Conservation (phyloP, 2,797 vertebrate species). For the Sciaenops ocellatus region DNA sequence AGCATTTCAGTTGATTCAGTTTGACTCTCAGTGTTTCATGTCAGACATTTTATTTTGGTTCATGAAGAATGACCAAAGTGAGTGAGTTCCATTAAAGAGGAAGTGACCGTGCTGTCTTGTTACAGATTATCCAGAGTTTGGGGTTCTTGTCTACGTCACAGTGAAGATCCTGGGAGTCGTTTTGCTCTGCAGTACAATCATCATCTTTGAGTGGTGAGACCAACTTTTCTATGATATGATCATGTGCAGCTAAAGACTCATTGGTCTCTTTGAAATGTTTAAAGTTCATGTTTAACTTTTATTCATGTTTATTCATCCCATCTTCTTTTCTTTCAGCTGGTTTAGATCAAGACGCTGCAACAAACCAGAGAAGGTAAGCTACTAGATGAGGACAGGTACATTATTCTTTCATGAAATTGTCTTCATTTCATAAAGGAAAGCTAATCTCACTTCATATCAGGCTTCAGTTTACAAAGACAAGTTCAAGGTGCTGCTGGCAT, state of each 20-base stretch:
- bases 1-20: too few relatives aligned
- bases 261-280: background rate
- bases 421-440: too few relatives aligned
- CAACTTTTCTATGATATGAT: background rate
- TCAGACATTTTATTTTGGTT: too few relatives aligned
- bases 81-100: background rate
- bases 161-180: conserved; percentile 3
- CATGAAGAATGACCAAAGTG: too few relatives aligned
- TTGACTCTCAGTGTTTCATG: too few relatives aligned
- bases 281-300: background rate
- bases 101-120: background rate
- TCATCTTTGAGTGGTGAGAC: conserved; percentile 23
- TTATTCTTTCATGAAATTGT: too few relatives aligned
- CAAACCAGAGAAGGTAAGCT: conserved; percentile 1
- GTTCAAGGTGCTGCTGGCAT: background rate
- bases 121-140: background rate
- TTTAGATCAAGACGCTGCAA: background rate
- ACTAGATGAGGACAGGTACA: too few relatives aligned
- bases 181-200: background rate
- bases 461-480: background rate
- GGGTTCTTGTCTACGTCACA: background rate
- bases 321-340: background rate
- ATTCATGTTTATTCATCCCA: background rate
- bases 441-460: too few relatives aligned
- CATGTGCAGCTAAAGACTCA: background rate